Evolutionary conservation across 2,888 invertebrate species (phyloP), one percentile per base, ranked within the genome.

Genomic region (Drosophila greeni): DNA sequence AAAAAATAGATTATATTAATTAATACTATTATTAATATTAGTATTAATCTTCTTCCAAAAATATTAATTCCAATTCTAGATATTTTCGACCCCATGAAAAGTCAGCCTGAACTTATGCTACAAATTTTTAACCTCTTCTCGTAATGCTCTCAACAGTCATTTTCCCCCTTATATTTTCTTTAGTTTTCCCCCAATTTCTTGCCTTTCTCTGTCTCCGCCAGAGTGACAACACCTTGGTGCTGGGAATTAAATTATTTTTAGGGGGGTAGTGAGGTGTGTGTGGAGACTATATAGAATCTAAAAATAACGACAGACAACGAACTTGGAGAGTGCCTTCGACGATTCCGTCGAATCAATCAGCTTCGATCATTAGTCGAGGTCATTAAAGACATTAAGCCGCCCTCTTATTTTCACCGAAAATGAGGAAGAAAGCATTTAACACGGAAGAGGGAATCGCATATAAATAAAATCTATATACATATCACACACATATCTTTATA

Each of bases 331-430:
- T 70, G 65, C 65, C 66, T 39, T 67, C 31, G 26, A 59, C 52
- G 66, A 73, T 71, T 68, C 64, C 52, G 66, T 48, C 64, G 67
- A 84, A 76, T 82, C 84, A 82, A 84, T 84, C 80, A 71, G 76
- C 66, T 72, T 70, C 68, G 80, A 79, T 79, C 84, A 82, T 84
- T 84, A 82, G 84, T 56, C 66, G 66, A 82, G 73, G 76, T 79
- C 84, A 84, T 80, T 84, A 82, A 72, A 82, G 80, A 68, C 84
- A 82, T 82, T 82, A 79, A 73, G 71, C 67, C 51, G 59, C 48
- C 60, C 54, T 64, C 34, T 29, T n/a, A n/a, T n/a, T 47, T 37
- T 39, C 29, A n/a, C 23, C 9, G 8, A 51, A 36, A 40, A 23
- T 16, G 26, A 47, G 37, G 51, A 43, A 56, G 34, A 56, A 56